phyloP scores from a whole-genome alignment of 2,113 vertebrate genomes.

The Sinosuthora webbiana region DNA sequence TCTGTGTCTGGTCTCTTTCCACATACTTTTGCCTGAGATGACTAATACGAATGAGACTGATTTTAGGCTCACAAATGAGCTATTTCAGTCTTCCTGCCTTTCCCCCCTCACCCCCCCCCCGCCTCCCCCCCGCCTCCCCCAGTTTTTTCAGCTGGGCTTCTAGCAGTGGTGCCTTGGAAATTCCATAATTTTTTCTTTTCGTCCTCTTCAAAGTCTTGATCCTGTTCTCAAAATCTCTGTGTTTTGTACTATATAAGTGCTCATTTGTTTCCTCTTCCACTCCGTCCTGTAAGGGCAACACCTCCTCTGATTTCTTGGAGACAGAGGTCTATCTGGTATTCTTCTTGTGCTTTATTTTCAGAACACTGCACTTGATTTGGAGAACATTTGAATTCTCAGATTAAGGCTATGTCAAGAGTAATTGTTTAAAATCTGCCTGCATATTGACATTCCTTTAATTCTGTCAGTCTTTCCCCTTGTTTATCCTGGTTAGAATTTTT shows the following conservation, averaged over 20 bases:
- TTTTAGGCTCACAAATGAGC: neutral
- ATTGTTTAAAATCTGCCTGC: neutral
- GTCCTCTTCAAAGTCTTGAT: neutral
- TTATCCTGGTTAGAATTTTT: neutral
- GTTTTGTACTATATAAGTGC: neutral
- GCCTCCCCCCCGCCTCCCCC: fast-evolving
- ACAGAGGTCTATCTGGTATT: neutral
- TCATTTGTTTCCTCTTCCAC: neutral
- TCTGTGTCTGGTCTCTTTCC: neutral
- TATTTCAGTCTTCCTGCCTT: neutral
- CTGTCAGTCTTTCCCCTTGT: neutral
- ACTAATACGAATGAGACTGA: neutral
- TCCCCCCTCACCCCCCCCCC: too few relatives aligned
- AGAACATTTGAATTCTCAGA: neutral
- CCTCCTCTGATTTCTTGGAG: neutral
- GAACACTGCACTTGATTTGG: neutral
- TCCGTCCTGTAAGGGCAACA: neutral
- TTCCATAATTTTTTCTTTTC: neutral
- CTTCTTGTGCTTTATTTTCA: neutral
- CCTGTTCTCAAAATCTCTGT: neutral
- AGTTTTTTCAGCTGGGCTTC: neutral
- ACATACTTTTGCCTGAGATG: neutral
- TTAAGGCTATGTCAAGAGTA: neutral
- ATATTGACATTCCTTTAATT: neutral
- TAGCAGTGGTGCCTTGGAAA: neutral